These are phyloP conservation scores for Herpailurus yagouaroundi DNA, from an alignment of 2,113 vertebrate genomes.

Conservation along the genomic window DNA sequence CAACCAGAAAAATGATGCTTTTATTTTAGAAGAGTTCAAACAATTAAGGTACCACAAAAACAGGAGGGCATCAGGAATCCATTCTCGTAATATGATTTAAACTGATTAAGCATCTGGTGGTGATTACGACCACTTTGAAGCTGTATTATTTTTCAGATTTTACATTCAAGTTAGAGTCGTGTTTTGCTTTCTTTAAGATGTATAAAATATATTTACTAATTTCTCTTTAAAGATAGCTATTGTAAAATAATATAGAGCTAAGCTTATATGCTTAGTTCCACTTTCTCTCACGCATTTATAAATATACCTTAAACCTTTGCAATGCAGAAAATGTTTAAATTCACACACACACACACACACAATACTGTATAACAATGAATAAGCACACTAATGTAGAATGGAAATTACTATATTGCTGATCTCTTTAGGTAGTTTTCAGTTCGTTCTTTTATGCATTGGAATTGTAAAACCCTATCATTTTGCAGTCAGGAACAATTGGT, in stretches of 20 bases:
- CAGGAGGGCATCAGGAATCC: neutral
- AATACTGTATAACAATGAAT: neutral
- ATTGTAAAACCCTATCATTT: slow-evolving; percentile 48
- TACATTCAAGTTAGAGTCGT: neutral
- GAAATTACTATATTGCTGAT: slow-evolving; percentile 34
- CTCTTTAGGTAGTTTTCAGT: slow-evolving; percentile 27
- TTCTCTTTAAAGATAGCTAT: neutral
- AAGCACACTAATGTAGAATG: neutral
- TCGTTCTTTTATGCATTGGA: neutral
- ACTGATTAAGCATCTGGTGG: slow-evolving; percentile 50
- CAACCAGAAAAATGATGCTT: neutral
- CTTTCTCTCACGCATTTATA: neutral
- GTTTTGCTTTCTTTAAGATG: slow-evolving; percentile 31
- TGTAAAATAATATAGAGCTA: neutral
- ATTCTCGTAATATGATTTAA: slow-evolving; percentile 57
- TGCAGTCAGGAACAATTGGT: slow-evolving; percentile 29
- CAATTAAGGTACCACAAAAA: slow-evolving; percentile 41
- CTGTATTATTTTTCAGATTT: slow-evolving; percentile 56
- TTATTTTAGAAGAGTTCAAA: slow-evolving; percentile 38
- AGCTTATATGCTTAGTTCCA: neutral
- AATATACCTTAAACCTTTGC: neutral
- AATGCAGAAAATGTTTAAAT: neutral
- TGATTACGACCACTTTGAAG: slow-evolving; percentile 63
- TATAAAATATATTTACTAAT: slow-evolving; percentile 15
- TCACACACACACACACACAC: neutral